phyloP scores from a whole-genome alignment of 2,797 vertebrate genomes.

The Gobionotothen gibberifrons region DNA sequence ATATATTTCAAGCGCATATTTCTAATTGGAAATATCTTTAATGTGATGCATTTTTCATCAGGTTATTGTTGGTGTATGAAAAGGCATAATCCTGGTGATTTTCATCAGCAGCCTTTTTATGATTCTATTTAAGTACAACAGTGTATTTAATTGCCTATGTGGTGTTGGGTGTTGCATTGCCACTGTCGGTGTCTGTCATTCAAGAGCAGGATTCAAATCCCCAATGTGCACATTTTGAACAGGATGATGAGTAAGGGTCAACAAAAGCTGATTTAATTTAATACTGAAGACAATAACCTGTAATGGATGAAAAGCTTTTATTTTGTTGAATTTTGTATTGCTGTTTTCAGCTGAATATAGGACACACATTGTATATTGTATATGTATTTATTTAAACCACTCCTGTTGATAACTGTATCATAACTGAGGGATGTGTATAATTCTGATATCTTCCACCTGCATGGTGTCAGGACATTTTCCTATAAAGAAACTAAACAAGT shows the following conservation, averaged over 20 bases:
- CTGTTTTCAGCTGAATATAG: not conserved
- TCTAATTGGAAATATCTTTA: not conserved
- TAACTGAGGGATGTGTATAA: slow-evolving; percentile 6
- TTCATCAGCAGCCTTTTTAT: not conserved
- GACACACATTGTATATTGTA: not conserved
- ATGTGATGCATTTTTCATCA: not conserved
- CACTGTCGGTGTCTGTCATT: not conserved
- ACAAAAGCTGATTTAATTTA: not conserved
- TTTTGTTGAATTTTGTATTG: not conserved
- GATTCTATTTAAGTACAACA: not conserved
- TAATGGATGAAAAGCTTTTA: not conserved
- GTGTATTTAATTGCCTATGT: not conserved
- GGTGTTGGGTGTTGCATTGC: not conserved
- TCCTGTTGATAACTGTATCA: slow-evolving; percentile 16
- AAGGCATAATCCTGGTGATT: not conserved
- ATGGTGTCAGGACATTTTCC: slow-evolving; percentile 13
- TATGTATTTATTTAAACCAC: not conserved
- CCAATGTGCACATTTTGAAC: not conserved
- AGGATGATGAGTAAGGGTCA: not conserved
- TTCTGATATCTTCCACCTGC: slow-evolving; percentile 33
- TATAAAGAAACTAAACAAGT: not conserved
- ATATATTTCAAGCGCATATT: not conserved
- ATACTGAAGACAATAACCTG: not conserved
- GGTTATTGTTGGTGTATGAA: not conserved
- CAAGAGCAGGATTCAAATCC: not conserved